Percentiles rank a stretch among this genome's conserved stretches.
These are phyloP conservation scores for Scaptodrosophila latifasciaeformis DNA, from an alignment of 2,888 invertebrate genomes.

Conservation along the genomic window DNA sequence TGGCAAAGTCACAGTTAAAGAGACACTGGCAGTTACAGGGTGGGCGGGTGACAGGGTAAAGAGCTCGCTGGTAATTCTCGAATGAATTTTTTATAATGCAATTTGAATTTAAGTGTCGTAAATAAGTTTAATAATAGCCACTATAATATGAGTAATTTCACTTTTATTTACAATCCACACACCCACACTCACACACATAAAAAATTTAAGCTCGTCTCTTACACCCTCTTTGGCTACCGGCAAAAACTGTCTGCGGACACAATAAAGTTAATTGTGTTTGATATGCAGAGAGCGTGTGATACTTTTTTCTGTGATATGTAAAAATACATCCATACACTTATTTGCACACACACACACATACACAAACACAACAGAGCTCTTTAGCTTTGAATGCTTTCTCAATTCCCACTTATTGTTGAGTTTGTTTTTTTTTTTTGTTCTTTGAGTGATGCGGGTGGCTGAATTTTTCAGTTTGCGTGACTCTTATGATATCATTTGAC, in stretches of 20 bases:
- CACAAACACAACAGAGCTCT: conserved; percentile 2
- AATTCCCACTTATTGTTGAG: neutral
- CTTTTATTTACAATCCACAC: conserved; percentile 44
- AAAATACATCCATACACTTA: neutral
- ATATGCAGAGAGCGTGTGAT: conserved; percentile 36
- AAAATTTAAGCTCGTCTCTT: too few relatives aligned
- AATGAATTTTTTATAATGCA: conserved; percentile 14
- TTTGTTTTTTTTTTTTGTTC: neutral
- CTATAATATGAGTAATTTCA: conserved; percentile 42
- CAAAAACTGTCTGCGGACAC: conserved; percentile 24
- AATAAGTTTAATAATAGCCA: conserved; percentile 14
- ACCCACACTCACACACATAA: conserved; percentile 3
- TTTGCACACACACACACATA: neutral
- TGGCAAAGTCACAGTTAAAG: too few relatives aligned
- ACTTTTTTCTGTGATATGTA: conserved; percentile 11
- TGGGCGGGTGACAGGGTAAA: too few relatives aligned
- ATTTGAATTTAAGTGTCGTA: conserved; percentile 16
- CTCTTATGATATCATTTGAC: too few relatives aligned
- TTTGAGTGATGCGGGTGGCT: too few relatives aligned
- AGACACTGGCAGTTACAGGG: too few relatives aligned
- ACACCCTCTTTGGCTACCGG: conserved; percentile 10
- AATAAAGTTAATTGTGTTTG: conserved; percentile 41
- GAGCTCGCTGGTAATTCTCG: neutral
- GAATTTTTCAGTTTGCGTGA: too few relatives aligned
- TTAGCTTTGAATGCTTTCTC: neutral